Conservation (phyloP, 2,888 invertebrate species). For the Campoletis raptor region DNA sequence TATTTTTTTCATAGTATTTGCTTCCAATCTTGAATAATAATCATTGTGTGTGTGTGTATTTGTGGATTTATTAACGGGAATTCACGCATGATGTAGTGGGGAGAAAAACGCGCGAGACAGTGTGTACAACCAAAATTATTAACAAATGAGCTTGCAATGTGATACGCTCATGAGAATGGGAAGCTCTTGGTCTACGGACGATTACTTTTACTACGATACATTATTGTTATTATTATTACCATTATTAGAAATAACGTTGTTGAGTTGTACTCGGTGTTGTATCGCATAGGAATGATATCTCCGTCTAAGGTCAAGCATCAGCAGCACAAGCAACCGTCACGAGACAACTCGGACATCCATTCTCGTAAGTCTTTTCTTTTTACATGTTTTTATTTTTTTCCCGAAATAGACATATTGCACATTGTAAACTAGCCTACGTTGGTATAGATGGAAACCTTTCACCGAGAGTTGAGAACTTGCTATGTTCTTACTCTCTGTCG, state of each 20-base stretch:
- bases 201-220: conserved; percentile 73
- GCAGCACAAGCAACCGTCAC: conserved; percentile 76
- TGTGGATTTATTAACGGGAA: conserved; percentile 23
- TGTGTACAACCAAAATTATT: conserved; percentile 8
- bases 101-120: conserved; percentile 21
- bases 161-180: conserved; percentile 76
- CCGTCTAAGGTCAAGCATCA: conserved; percentile 83
- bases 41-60: background rate
- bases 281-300: conserved; percentile 85
- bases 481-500: conserved; percentile 9
- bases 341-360: conserved; percentile 71
- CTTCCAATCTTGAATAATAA: background rate
- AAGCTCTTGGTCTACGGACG: conserved; percentile 75
- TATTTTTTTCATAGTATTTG: conserved; percentile 6
- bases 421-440: background rate
- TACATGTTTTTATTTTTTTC: background rate
- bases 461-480: conserved; percentile 38
- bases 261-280: conserved; percentile 74
- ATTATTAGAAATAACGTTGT: conserved; percentile 58
- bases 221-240: conserved; percentile 52
- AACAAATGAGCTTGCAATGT: conserved; percentile 60
- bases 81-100: conserved; percentile 40
- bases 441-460: conserved; percentile 26
- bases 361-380: conserved; percentile 73
- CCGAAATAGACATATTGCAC: conserved; percentile 7